Evolutionary conservation across 1,140 invertebrate genomes (phyloP).

Genomic region (Bombus confusus): DNA sequence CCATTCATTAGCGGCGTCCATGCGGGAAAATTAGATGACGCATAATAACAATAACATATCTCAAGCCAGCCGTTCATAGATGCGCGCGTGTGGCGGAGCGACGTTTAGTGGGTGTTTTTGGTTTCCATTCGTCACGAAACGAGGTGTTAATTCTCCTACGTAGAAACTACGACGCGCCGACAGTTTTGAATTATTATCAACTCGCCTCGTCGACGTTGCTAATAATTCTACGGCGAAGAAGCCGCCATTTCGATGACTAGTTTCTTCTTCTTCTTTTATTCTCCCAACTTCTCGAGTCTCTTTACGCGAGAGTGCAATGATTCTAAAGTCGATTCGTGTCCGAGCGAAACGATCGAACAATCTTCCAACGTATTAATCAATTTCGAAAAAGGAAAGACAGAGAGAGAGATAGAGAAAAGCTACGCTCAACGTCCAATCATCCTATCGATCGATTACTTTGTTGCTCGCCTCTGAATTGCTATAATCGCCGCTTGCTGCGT

Average conservation of each 20-base stretch:
- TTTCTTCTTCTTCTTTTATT: not conserved
- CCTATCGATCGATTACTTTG: not conserved
- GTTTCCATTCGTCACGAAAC: conserved; percentile 72
- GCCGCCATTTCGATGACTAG: not conserved
- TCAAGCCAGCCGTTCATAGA: not conserved
- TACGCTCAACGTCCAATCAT: not conserved
- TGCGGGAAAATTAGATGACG: conserved; percentile 32
- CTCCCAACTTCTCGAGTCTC: not conserved
- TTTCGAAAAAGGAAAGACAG: not conserved
- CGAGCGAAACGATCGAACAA: not conserved
- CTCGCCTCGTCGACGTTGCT: not conserved
- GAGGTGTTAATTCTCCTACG: conserved; percentile 74
- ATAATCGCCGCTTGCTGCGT: not conserved
- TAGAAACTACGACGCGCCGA: conserved; percentile 50
- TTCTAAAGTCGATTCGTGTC: not conserved
- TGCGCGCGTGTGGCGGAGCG: conserved; percentile 49
- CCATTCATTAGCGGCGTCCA: conserved; percentile 32
- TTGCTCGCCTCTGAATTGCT: not conserved
- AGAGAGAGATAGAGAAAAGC: too few species aligned
- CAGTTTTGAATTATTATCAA: conserved; percentile 55
- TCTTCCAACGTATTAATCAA: not conserved
- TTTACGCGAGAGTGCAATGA: not conserved
- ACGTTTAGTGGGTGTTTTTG: conserved; percentile 74
- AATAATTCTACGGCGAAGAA: conserved; percentile 5
- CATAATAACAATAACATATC: conserved; percentile 58